These are phyloP conservation scores for Cylloceria caligata DNA, from an alignment of 2,888 invertebrate species.

Conservation along the genomic window DNA sequence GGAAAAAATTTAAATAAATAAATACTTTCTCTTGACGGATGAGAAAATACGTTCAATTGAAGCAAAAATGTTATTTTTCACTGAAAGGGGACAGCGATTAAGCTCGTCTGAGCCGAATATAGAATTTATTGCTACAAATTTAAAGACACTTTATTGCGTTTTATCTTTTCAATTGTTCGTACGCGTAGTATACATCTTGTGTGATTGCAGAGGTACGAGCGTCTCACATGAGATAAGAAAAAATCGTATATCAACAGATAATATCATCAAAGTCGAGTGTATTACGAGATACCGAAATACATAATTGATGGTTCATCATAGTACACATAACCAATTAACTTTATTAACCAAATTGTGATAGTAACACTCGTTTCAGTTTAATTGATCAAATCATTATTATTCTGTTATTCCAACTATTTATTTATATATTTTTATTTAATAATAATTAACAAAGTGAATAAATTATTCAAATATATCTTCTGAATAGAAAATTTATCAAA, in stretches of 20 bases:
- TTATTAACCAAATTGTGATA: neutral
- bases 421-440: neutral
- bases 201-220: neutral
- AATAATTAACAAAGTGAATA: too few species aligned
- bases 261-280: neutral
- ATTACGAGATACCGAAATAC: neutral
- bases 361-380: neutral
- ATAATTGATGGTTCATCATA: neutral
- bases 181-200: neutral
- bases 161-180: neutral
- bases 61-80: too few species aligned
- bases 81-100: neutral
- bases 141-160: neutral
- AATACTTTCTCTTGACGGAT: neutral
- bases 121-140: neutral
- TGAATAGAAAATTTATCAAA: too few species aligned
- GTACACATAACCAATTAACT: neutral
- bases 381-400: neutral
- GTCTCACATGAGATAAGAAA: neutral
- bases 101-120: neutral
- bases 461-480: too few species aligned
- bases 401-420: too few species aligned
- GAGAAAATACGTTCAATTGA: neutral
- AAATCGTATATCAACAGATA: constrained; percentile 15
- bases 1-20: neutral